Base-by-base conservation (phyloP, 2,113 vertebrate species). In the Pteronura brasiliensis region DNA sequence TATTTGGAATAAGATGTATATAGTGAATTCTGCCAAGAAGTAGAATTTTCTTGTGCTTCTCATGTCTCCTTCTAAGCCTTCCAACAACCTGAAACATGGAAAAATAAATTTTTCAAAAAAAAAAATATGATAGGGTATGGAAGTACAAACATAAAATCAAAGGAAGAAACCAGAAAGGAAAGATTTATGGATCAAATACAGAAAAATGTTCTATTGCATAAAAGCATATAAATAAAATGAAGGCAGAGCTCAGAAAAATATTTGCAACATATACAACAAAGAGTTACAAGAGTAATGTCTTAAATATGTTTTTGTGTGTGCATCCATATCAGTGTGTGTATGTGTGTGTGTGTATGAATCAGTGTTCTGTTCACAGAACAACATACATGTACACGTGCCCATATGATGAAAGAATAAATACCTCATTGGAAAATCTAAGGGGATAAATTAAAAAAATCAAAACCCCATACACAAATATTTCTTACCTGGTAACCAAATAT, bases 21-120 rank as follows among this genome's bases (percentile, higher is more conserved):
- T 88, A 52, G 52, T 97, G 71, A 93, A 63, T 57, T 90, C 63
- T 57, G 20, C 69, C 1, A 63, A 74, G 49, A 93, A 88, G 55
- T 55, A 83, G 74, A 95, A 87, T 84, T 84, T 93, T 88, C 82
- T 76, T 63, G 39, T 57, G 29, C 47, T 91, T 55, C 57, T 72
- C 57, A 9, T 29, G 7, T 31, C 12, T 89, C 20, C 39, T 94
- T 80, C 14, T 72, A 89, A 79, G 31, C 8, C 9, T 94, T 67
- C 55, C 57, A 93, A 13, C 21, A 69, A 67, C 12, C 21, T 55
- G 11, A 94, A 42, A 61, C 39, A 65, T 57, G 42, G 31, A 79
- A 93, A 93, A 93, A 42, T 88, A 92, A 85, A 63, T 39, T 88
- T 82, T 71, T 88, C 47, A 55, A 88, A 83, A 85, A 83, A 85